phyloP scores from a whole-genome alignment of 2,797 vertebrate species.

The Trachurus trachurus region DNA sequence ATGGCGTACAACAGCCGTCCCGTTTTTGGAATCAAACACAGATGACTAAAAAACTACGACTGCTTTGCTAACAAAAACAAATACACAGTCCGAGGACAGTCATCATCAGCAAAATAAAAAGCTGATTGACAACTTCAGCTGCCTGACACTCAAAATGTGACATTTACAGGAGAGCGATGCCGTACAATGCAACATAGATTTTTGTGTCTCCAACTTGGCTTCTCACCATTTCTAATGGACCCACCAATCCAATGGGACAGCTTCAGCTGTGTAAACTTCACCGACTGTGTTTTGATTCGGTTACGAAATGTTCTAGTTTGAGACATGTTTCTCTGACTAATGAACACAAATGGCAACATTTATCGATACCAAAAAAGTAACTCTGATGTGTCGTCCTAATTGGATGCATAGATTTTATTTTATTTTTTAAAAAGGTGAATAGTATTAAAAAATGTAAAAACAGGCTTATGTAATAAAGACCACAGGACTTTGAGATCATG shows the following conservation, averaged over 20 bases:
- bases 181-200: slow-evolving; percentile 18
- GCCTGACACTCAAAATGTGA: slow-evolving; percentile 17
- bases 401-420: neutral
- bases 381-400: neutral
- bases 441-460: slow-evolving; percentile 17
- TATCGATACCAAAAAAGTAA: neutral
- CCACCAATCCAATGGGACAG: neutral
- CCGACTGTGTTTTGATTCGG: slow-evolving; percentile 8
- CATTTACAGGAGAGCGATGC: slow-evolving; percentile 17
- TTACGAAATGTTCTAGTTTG: slow-evolving; percentile 17
- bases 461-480: slow-evolving; percentile 1
- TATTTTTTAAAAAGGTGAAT: neutral
- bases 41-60: slow-evolving; percentile 4
- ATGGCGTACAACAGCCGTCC: slow-evolving; percentile 62
- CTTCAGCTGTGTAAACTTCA: neutral
- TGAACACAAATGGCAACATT: neutral
- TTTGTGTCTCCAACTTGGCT: slow-evolving; percentile 16
- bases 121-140: neutral
- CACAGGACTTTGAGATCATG: neutral
- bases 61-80: slow-evolving; percentile 2
- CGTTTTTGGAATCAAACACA: slow-evolving; percentile 34
- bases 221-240: neutral
- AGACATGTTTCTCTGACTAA: neutral
- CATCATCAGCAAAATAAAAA: slow-evolving; percentile 18
- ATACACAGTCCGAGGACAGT: neutral